A percentile compares a stretch with the other conserved stretches of the same genome.
Conservation (phyloP, 1,140 invertebrate genomes). For the Eueides isabella region DNA sequence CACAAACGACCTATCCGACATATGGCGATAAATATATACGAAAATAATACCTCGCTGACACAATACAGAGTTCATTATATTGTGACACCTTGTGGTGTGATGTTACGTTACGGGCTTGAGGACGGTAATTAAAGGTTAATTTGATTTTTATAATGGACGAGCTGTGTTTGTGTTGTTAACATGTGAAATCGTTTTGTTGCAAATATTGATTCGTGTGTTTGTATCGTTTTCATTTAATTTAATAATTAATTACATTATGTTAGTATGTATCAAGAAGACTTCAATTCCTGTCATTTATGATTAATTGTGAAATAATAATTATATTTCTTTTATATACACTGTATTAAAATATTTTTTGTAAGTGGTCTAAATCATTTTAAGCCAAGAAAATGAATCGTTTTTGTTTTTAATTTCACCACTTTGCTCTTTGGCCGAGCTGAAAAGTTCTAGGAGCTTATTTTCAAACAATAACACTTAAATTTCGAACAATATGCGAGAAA, state of each 20-base stretch:
- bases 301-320: neutral
- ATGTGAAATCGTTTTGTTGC: neutral
- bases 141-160: neutral
- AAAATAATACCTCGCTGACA: slow-evolving; percentile 17
- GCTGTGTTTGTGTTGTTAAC: neutral
- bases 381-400: neutral
- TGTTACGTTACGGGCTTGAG: neutral
- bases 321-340: too few relatives aligned
- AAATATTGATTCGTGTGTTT: neutral
- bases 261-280: too few relatives aligned
- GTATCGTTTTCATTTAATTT: neutral
- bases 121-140: neutral
- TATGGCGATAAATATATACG: slow-evolving; percentile 20
- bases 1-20: slow-evolving; percentile 61
- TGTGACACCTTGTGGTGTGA: neutral
- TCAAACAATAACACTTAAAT: slow-evolving; percentile 19
- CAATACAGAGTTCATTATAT: slow-evolving; percentile 12
- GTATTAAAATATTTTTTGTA: too few relatives aligned
- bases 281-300: neutral
- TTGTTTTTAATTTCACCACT: slow-evolving; percentile 3
- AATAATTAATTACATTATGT: too few relatives aligned
- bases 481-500: slow-evolving; percentile 25
- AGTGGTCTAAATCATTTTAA: too few relatives aligned
- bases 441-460: slow-evolving; percentile 7
- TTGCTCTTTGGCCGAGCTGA: neutral